These are phyloP conservation scores for Neoseiulus cucumeris DNA, from an alignment of 1,140 invertebrate genomes.

Conservation along the genomic window DNA sequence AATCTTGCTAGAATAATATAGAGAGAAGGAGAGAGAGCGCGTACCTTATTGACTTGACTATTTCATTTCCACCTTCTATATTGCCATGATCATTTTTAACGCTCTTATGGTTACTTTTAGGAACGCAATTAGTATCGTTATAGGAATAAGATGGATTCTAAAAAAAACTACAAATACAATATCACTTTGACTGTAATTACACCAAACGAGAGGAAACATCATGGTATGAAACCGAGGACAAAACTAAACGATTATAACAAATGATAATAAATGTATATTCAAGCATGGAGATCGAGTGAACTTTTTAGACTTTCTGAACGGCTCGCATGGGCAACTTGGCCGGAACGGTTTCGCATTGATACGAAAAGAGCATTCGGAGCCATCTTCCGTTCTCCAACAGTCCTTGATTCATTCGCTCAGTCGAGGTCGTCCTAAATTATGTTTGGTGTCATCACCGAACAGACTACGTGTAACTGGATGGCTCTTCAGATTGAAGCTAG, in stretches of 20 bases:
- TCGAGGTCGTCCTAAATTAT: not conserved
- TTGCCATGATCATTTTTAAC: not conserved
- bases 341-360: not conserved
- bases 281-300: not conserved
- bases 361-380: not conserved
- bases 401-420: not conserved
- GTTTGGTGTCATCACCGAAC: not conserved
- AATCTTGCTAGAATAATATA: too few species aligned
- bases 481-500: too few species aligned
- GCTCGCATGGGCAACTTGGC: not conserved
- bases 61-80: too few species aligned
- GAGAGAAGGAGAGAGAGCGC: too few species aligned
- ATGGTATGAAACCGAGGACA: not conserved
- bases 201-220: not conserved
- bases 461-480: not conserved
- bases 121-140: not conserved
- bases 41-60: too few species aligned
- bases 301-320: not conserved
- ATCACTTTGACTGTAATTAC: not conserved
- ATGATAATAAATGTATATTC: conserved; percentile 10
- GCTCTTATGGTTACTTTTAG: not conserved
- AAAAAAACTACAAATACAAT: not conserved
- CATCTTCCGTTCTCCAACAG: not conserved
- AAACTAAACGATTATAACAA: not conserved
- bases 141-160: not conserved